Evolutionary conservation across 2,797 vertebrate genomes (phyloP).

Genomic region (Pseudochaenichthys georgianus): DNA sequence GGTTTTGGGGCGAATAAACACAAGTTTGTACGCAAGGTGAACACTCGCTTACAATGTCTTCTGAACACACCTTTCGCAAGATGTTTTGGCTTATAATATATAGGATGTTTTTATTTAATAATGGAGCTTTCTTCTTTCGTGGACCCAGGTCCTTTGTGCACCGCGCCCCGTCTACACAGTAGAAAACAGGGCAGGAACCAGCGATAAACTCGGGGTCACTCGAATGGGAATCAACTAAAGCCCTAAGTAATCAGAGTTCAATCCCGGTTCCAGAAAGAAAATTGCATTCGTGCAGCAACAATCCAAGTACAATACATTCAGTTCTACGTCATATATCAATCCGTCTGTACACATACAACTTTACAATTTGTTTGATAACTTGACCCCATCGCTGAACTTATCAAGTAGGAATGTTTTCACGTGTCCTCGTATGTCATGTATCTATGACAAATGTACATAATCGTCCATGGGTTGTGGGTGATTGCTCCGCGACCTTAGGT

Average conservation of each 20-base stretch:
- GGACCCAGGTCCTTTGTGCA: conserved; percentile 25
- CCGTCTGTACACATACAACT: conserved; percentile 49
- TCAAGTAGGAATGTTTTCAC: conserved; percentile 15
- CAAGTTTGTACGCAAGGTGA: background rate
- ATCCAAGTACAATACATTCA: conserved; percentile 78
- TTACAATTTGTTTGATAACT: conserved; percentile 24
- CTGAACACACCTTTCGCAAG: conserved; percentile 28
- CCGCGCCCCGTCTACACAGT: conserved; percentile 68
- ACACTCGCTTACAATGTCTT: background rate
- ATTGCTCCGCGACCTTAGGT: conserved; percentile 42
- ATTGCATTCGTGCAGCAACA: conserved; percentile 68
- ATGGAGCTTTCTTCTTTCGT: conserved; percentile 2
- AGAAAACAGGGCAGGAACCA: conserved; percentile 62
- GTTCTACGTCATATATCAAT: conserved; percentile 60
- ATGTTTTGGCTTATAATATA: conserved; percentile 22
- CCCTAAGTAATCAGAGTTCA: conserved; percentile 41
- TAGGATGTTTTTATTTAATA: background rate
- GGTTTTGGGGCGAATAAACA: background rate
- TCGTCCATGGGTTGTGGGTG: conserved; percentile 26
- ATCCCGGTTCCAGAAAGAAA: conserved; percentile 48
- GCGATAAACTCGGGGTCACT: conserved; percentile 15
- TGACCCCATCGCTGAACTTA: conserved; percentile 37
- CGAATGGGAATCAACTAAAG: conserved; percentile 34
- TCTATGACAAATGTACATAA: conserved; percentile 40
- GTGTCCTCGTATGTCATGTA: conserved; percentile 12